Base-by-base conservation (phyloP, 2,888 invertebrate species). In the Hofmannophila pseudospretella region DNA sequence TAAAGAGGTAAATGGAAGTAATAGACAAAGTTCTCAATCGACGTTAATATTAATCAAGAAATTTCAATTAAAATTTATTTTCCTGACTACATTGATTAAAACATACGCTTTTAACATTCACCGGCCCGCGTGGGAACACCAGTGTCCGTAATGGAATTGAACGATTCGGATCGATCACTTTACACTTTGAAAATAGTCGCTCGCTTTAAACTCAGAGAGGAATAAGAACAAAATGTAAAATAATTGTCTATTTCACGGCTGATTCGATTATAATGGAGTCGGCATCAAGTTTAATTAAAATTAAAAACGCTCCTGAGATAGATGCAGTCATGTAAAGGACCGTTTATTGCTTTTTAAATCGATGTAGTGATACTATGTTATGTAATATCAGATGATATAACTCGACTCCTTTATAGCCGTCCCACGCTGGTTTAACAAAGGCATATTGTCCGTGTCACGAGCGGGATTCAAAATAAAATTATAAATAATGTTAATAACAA, bases 401-500 rank as follows among this genome's bases (percentile, higher is more conserved):
- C 38, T 34, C 36, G 41, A 46, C 41, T 48, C 42, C 42, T 48
- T 45, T 51, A 45, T 49, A 41, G 40, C 23, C 58, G 39, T 47
- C 61, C 61, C 57, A 63, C 61, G 57, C 58, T 39, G 39, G 19
- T 41, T 34, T 33, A 42, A 67, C 60, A 67, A 64, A 57, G 49
- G 51, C 43, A 50, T 55, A 67, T 64, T 67, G 59, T 62, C 39
- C 46, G 43, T 45, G 46, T 55, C 51, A 53, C 55, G 54, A 53
- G 47, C 39, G 42, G 41, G 50, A 49, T 27, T 49, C 44, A 38
- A 54, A 59, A 56, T 51, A 53, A 60, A 62, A 60, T 59, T 57
- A 60, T 57, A 56, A 59, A 60, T 49, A 51, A 55, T 56, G 57
- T 66, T 68, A 68, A 71, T 71, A 67, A 67, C 45, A 50, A 42